phyloP scores from a whole-genome alignment of 2,113 vertebrate genomes.

The Sciurus niger region DNA sequence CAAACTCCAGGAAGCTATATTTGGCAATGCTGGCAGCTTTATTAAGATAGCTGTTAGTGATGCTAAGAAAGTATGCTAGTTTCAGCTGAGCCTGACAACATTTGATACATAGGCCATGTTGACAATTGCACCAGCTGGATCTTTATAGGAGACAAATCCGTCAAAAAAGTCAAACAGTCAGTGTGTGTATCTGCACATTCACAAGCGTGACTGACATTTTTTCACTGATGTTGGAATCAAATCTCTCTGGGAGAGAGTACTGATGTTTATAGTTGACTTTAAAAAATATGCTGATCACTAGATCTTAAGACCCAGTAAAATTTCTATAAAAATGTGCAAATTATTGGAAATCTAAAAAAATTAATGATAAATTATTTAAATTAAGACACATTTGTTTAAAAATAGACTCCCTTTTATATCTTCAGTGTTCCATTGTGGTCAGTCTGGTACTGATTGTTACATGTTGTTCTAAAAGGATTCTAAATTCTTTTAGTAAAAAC shows the following conservation, averaged over 20 bases:
- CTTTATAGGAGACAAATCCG: conserved; percentile 26
- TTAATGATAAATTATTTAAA: not conserved
- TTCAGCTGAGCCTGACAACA: conserved; percentile 49
- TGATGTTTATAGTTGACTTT: not conserved
- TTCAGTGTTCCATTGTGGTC: not conserved
- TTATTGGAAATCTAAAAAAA: not conserved
- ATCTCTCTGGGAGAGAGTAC: not conserved
- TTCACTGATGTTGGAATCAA: not conserved
- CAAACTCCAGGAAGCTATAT: not conserved
- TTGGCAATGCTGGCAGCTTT: conserved; percentile 20
- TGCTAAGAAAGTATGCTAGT: not conserved
- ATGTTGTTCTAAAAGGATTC: not conserved
- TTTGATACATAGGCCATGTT: conserved; percentile 39
- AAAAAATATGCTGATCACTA: not conserved
- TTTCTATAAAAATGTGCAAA: not conserved
- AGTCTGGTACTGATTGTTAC: not conserved
- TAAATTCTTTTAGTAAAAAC: not conserved
- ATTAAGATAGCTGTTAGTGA: conserved; percentile 49
- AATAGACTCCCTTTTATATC: not conserved
- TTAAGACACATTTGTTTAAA: conserved; percentile 29
- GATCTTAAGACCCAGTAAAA: not conserved
- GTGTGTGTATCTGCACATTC: not conserved
- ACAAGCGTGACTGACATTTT: not conserved
- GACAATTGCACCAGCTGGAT: conserved; percentile 50
- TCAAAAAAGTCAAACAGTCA: conserved; percentile 47